Base-by-base conservation (phyloP, 2,888 invertebrate genomes). In the Brenthis daphne region DNA sequence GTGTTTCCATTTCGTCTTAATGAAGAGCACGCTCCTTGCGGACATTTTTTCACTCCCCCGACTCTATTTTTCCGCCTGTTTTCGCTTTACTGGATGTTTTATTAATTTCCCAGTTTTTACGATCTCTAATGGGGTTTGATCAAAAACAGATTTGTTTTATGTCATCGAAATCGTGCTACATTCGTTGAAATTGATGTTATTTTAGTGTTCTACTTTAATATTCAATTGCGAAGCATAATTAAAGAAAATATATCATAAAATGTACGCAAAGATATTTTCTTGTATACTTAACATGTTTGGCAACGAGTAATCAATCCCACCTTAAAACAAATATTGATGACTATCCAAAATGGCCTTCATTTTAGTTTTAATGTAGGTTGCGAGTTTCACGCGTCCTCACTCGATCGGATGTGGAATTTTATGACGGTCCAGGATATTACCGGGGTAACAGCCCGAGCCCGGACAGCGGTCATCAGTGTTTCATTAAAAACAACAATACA, bases 1-100 rank as follows among this genome's bases (percentile, higher is more conserved):
- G 84, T 87, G 88, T 89, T 89, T 83, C 87, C 86, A 87, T 88
- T 85, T 80, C 86, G 82, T 79, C 81, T 81, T 92, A 92, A 92
- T 92, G 91, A 92, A 89, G 88, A 87, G 89, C 86, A 86, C 88
- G 89, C 84, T 85, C 81, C 83, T 83, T 82, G 85, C 84, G 82
- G 88, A 85, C 87, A 83, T 85, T 85, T 85, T 88, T 85, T 81
- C 80, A 63, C 72, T 71, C 75, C 86, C 88, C 78, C 77, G 85
- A 76, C 85, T 83, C 85, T 86, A 86, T 88, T 90, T 90, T 90
- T 89, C 88, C 87, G 90, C 86, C 87, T 87, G 88, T 87, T 90
- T 90, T 88, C 88, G 83, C 86, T 85, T 89, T 89, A 87, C 89
- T 87, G 85, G 87, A 87, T 88, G 88, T 87, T 89, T 90, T 91